A percentile compares a stretch with the other conserved stretches of the same genome.
phyloP scores from a whole-genome alignment of 1,140 invertebrate genomes.

The Aphaenogaster rudis region DNA sequence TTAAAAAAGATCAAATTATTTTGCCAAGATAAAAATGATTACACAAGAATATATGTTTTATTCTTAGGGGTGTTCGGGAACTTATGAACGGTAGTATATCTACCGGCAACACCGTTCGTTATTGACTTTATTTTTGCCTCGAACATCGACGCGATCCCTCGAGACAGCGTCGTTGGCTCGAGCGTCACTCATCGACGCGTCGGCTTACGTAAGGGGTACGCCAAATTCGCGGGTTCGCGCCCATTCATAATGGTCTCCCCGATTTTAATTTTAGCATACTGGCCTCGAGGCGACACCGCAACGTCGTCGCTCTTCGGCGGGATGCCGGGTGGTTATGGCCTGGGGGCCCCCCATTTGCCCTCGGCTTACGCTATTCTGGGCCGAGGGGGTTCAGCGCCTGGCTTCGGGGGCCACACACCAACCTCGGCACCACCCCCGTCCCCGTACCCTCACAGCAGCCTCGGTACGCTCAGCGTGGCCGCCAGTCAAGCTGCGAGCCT shows the following conservation, averaged over 20 bases:
- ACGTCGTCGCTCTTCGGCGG: conserved; percentile 87
- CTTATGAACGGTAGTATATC: too few relatives aligned
- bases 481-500: conserved; percentile 93
- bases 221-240: not conserved
- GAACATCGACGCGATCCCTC: not conserved
- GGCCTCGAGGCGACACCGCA: conserved; percentile 87
- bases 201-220: conserved; percentile 2
- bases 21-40: too few relatives aligned
- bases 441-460: conserved; percentile 86
- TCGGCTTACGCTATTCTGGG: conserved; percentile 86
- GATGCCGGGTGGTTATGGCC: conserved; percentile 87
- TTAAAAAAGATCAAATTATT: too few relatives aligned
- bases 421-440: conserved; percentile 86
- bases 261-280: conserved; percentile 89
- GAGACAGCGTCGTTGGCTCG: not conserved
- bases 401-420: conserved; percentile 88
- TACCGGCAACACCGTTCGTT: not conserved
- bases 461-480: conserved; percentile 92
- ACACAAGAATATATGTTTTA: too few relatives aligned
- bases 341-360: conserved; percentile 87
- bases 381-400: conserved; percentile 82
- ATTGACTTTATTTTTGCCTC: conserved; percentile 5
- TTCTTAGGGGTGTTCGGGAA: too few relatives aligned
- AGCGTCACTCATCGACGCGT: not conserved
- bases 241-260: conserved; percentile 20